Evolutionary conservation across 1,140 invertebrate genomes (phyloP), one percentile per base, ranked within the genome.

Genomic region (Charaxes varanes): DNA sequence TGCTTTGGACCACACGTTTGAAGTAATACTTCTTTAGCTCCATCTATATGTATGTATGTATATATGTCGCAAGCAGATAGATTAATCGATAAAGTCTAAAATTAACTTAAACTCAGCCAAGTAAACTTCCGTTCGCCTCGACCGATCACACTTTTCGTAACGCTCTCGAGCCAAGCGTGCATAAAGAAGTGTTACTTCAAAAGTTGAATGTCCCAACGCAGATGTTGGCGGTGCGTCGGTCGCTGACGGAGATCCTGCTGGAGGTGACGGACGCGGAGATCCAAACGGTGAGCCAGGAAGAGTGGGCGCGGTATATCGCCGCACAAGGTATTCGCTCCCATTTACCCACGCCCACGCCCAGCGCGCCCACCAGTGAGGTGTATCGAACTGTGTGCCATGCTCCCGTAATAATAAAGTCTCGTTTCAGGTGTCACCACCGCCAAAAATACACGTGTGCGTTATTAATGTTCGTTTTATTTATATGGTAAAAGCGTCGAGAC

Each of bases 261-360:
- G 94, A 97, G 65, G 96, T 97, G 53, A 98, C 97, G 6, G 94
- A 92, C 64, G 90, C 92, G 74, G 93, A 97, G 88, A 96, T 98
- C 67, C 74, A 88, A 53, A 84, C 85, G 50, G 88, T 96, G 57
- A 94, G 93, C 76, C 88, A 90, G 74, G 94, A 97, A 82, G 84
- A 85, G 64, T 68, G 82, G 64, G 72, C 68, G 64, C 62, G 84
- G 62, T 83, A 81, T 83, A 84, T 56, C 68, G 61, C 79, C 44
- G 67, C 69, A 63, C 84, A 85, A 85, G 84, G 84, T 85, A 85
- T 71, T 74, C 61, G 60, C 58, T 60, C 65, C 64, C 61, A 70
- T 76, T 62, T 69, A 60, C 64, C 71, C 65, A 60, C 62, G 61
- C 45, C 59, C 60, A n/a, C n/a, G n/a, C n/a, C n/a, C n/a, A n/a